Conservation (phyloP, 2,113 vertebrate species). For the Sisor rabdophorus region DNA sequence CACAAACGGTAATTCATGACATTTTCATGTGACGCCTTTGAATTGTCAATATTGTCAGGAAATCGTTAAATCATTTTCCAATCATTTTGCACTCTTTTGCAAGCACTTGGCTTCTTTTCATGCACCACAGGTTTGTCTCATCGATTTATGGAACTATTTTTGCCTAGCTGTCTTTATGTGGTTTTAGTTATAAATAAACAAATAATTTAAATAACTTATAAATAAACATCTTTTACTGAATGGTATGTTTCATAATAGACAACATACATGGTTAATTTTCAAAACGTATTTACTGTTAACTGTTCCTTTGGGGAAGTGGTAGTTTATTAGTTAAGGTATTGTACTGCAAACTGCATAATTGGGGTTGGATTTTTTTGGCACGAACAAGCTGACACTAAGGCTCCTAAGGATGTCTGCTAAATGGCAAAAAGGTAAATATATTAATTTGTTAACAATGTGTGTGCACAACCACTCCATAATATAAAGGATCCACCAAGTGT, state of each 20-base stretch:
- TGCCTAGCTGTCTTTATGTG: not conserved
- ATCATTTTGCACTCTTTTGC: constrained; percentile 43
- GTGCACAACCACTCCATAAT: too few relatives aligned
- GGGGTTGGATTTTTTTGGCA: too few relatives aligned
- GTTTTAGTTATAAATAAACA: not conserved
- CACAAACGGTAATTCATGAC: constrained; percentile 59
- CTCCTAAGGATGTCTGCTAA: too few relatives aligned
- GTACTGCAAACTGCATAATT: too few relatives aligned
- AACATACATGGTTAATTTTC: not conserved
- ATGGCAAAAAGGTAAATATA: too few relatives aligned
- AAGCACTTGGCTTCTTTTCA: constrained; percentile 54
- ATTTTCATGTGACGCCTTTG: constrained; percentile 46
- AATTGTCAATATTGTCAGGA: constrained; percentile 57
- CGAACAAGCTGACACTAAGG: too few relatives aligned
- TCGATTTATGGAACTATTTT: not conserved
- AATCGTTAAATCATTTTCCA: constrained; percentile 49
- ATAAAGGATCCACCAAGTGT: too few relatives aligned
- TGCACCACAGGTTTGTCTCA: constrained; percentile 45
- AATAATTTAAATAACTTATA: not conserved
- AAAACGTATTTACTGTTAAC: too few relatives aligned
- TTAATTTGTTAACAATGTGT: too few relatives aligned
- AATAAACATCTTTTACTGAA: not conserved
- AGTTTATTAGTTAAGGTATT: too few relatives aligned
- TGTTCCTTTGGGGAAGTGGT: too few relatives aligned
- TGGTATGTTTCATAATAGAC: not conserved